These are phyloP conservation scores for Rhorus exstirpatorius DNA, from an alignment of 2,888 invertebrate genomes.

Conservation along the genomic window DNA sequence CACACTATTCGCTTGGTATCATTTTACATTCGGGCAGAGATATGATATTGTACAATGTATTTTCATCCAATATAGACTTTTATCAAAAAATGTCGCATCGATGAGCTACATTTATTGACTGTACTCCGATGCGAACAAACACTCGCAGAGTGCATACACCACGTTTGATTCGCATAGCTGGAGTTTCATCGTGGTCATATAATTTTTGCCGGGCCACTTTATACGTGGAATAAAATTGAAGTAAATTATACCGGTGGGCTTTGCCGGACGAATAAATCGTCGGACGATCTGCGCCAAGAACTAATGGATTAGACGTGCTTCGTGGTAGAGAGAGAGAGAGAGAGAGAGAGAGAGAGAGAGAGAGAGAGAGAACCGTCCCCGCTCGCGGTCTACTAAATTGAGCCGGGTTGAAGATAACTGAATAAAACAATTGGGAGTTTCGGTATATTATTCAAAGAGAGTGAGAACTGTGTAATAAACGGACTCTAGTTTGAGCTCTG, in stretches of 20 bases:
- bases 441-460: constrained; percentile 16
- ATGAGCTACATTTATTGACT: neutral
- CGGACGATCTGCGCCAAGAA: constrained; percentile 65
- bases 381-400: constrained; percentile 31
- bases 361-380: constrained; percentile 16
- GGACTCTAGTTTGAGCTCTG: neutral
- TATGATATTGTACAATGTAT: too few species aligned
- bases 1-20: too few species aligned
- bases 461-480: neutral
- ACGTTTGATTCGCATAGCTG: constrained; percentile 42
- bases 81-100: too few species aligned
- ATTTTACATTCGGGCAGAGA: too few species aligned
- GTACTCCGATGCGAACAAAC: neutral
- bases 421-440: constrained; percentile 57
- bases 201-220: constrained; percentile 51
- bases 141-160: neutral
- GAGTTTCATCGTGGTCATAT: constrained; percentile 70
- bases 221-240: constrained; percentile 65
- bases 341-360: constrained; percentile 11
- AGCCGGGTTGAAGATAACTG: constrained; percentile 44
- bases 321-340: constrained; percentile 30
- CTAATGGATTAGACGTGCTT: constrained; percentile 71
- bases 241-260: constrained; percentile 66
- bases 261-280: constrained; percentile 71
- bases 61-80: too few species aligned